These are phyloP conservation scores for Agelaius tricolor DNA, from an alignment of 2,113 vertebrate genomes.

Conservation along the genomic window DNA sequence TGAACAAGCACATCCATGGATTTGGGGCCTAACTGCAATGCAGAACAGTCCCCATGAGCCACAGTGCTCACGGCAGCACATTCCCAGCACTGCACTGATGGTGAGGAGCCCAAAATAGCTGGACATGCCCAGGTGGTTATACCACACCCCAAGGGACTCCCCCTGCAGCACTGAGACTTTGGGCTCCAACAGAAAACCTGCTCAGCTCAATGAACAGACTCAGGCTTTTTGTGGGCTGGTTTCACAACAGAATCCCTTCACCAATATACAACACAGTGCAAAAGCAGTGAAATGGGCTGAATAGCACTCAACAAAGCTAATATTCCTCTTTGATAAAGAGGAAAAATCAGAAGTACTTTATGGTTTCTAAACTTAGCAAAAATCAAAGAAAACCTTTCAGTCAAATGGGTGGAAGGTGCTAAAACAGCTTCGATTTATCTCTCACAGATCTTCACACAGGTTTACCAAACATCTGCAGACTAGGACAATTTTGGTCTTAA, in stretches of 20 bases:
- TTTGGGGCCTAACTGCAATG: neutral
- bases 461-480: neutral
- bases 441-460: neutral
- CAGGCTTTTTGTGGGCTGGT: neutral
- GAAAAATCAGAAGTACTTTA: neutral
- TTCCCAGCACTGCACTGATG: fast-evolving
- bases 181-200: neutral
- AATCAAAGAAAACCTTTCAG: neutral
- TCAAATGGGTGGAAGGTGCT: neutral
- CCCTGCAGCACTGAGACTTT: neutral
- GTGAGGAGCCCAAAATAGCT: fast-evolving
- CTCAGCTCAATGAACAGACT: neutral
- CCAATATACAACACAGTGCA: neutral
- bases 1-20: neutral
- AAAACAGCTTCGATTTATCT: neutral
- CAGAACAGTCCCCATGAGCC: neutral
- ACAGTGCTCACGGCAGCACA: fast-evolving
- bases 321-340: neutral
- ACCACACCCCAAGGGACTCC: neutral
- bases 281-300: neutral
- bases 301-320: neutral
- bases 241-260: neutral
- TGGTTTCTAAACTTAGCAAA: neutral
- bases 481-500: neutral
- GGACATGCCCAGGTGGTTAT: fast-evolving